Conservation (phyloP, 2,888 invertebrate species). For the Ophion costatus region DNA sequence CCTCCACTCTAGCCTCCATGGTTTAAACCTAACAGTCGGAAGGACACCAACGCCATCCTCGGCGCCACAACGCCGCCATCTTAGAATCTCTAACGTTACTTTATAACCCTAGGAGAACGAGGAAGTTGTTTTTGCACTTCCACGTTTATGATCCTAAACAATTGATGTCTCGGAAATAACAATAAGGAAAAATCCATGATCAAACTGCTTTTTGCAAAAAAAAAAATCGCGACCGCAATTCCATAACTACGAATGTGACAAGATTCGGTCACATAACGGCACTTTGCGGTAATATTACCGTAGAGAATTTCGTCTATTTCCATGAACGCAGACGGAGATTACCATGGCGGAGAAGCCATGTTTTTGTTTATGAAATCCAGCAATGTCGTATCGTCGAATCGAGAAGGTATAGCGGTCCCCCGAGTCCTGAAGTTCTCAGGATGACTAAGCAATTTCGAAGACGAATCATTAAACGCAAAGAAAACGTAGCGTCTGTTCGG, state of each 20-base stretch:
- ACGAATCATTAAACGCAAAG: conserved; percentile 71
- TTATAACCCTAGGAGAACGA: no score
- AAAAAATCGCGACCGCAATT: neutral
- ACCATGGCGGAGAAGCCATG: neutral
- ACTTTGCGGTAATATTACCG: neutral
- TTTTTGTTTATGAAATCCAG: conserved; percentile 1
- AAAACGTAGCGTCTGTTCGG: conserved; percentile 68
- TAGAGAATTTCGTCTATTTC: neutral
- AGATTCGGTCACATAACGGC: neutral
- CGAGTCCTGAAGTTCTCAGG: conserved; percentile 55
- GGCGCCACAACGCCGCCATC: no score
- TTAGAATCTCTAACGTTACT: no score
- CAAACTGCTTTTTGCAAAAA: neutral
- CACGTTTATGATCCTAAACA: neutral
- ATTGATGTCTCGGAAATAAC: neutral
- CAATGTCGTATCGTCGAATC: conserved; percentile 1
- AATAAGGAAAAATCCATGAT: neutral
- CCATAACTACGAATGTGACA: neutral
- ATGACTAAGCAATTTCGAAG: conserved; percentile 81
- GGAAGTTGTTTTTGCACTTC: neutral
- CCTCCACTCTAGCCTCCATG: no score
- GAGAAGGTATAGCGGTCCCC: conserved; percentile 4
- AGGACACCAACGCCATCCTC: no score
- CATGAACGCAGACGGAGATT: neutral
- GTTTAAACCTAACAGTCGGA: no score